Conservation (phyloP, 2,888 invertebrate genomes). For the Synanthedon tipuliformis region DNA sequence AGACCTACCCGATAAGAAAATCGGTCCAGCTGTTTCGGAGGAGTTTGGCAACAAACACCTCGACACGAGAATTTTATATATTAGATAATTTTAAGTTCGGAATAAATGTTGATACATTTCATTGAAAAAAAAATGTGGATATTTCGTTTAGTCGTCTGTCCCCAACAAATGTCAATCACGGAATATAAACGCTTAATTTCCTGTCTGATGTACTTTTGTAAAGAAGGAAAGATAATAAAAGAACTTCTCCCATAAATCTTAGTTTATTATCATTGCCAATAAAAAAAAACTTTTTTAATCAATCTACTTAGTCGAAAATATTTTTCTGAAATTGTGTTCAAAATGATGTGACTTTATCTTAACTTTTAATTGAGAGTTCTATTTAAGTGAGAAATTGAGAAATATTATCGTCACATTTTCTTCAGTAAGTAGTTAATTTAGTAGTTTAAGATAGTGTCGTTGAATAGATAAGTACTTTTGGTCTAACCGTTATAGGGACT, state of each 20-base stretch:
- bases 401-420: background rate
- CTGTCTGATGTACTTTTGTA: slow-evolving; percentile 5
- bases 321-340: slow-evolving; percentile 9
- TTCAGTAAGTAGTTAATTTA: too few relatives aligned
- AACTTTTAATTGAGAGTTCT: slow-evolving; percentile 6
- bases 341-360: slow-evolving; percentile 1
- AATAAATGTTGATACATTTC: too few relatives aligned
- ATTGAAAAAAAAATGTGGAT: too few relatives aligned
- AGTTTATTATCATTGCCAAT: slow-evolving; percentile 10
- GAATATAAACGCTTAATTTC: slow-evolving; percentile 4
- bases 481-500: too few relatives aligned
- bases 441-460: too few relatives aligned
- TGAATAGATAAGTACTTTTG: too few relatives aligned
- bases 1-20: too few relatives aligned
- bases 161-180: slow-evolving; percentile 3
- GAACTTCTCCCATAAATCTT: slow-evolving; percentile 13
- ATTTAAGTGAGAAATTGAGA: slow-evolving; percentile 5
- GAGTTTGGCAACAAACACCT: too few relatives aligned
- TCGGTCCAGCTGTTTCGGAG: too few relatives aligned
- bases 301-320: slow-evolving; percentile 13
- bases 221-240: slow-evolving; percentile 6
- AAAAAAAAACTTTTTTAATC: slow-evolving; percentile 21
- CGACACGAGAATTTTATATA: too few relatives aligned
- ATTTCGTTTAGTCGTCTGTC: background rate
- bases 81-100: too few relatives aligned